Evolutionary conservation across 2,113 vertebrate species (phyloP), one percentile per base, ranked within the genome.

Genomic region (Orthonyx spaldingii): DNA sequence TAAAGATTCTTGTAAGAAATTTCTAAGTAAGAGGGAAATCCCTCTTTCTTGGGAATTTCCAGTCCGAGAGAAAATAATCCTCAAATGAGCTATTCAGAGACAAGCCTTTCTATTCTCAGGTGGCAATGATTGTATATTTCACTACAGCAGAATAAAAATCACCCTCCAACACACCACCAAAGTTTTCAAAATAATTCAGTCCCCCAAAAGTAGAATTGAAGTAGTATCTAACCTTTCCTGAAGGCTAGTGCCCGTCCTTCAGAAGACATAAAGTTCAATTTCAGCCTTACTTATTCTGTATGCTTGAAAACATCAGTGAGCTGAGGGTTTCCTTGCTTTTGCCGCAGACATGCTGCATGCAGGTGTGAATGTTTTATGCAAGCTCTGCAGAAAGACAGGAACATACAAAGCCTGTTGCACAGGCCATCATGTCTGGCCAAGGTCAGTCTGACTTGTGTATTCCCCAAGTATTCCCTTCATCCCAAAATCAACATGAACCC

Each of bases 361-460:
- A n/a, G 15, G 9, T 13, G 7, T 39, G 59, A 78, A 7, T 3
- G 3, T 47, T 60, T 90, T 42, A 22, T 68, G 39, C 27, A 79
- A 44, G 52, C 60, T 68, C 37, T 68, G 7, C 61, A 52, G 35
- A 64, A 80, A 75, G 39, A 23, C 14, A 70, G 14, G 16, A 76
- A 47, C 17, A 27, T 19, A 50, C 5, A 26, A 26, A 4, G 16
- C 5, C 37, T 66, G 4, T 18, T 64, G 56, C 26, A 33, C 32
- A 65, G n/a, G 20, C 33, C 7, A 1, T 19, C 14, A 8, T 7
- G 22, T 56, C 41, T 4, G 8, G 32, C 44, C 30, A 68, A 75
- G 42, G 39, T 60, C 52, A 79, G 18, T 39, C 56, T 61, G 56
- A 71, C 55, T 24, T 0, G 0, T 46, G 9, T 30, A 28, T 3